A percentile compares a stretch with the other conserved stretches of the same genome.
Conservation (phyloP, 2,797 vertebrate genomes). For the Pangasius larnaudii region DNA sequence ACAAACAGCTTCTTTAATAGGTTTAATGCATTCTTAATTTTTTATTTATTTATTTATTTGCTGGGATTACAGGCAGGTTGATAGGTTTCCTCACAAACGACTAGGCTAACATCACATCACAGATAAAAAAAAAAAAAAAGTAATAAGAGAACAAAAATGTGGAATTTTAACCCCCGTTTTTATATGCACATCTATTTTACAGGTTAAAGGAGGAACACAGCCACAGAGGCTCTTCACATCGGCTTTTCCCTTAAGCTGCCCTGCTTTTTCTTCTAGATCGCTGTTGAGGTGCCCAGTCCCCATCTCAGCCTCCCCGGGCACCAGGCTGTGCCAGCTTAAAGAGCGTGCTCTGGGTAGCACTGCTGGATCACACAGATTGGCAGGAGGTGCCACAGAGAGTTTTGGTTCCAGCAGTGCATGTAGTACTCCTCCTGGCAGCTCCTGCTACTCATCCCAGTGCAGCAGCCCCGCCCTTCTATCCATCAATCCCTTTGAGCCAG, state of each 20-base stretch:
- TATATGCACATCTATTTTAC: conserved; percentile 5
- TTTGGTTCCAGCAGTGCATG: conserved; percentile 59
- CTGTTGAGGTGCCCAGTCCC: conserved; percentile 58
- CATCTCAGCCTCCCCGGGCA: conserved; percentile 45
- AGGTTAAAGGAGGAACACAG: conserved; percentile 73
- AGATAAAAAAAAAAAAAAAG: background rate
- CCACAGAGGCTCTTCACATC: conserved; percentile 69
- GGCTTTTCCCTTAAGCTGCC: conserved; percentile 72
- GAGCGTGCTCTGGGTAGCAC: conserved; percentile 54
- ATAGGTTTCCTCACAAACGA: background rate
- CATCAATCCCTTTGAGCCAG: background rate
- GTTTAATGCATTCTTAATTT: background rate
- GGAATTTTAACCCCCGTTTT: background rate
- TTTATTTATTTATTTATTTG: background rate
- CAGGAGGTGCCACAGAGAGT: conserved; percentile 43
- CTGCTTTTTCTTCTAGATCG: conserved; percentile 60
- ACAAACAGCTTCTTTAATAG: background rate
- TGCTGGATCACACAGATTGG: conserved; percentile 40
- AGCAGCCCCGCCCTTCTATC: conserved; percentile 52
- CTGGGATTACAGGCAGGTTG: background rate
- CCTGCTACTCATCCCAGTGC: conserved; percentile 70
- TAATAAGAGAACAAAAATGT: background rate
- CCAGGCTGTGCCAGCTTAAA: conserved; percentile 51
- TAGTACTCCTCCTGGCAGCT: conserved; percentile 68
- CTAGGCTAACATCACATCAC: too few species aligned